Evolutionary conservation across 2,888 invertebrate genomes (phyloP).

Genomic region (Hetaerina titia): DNA sequence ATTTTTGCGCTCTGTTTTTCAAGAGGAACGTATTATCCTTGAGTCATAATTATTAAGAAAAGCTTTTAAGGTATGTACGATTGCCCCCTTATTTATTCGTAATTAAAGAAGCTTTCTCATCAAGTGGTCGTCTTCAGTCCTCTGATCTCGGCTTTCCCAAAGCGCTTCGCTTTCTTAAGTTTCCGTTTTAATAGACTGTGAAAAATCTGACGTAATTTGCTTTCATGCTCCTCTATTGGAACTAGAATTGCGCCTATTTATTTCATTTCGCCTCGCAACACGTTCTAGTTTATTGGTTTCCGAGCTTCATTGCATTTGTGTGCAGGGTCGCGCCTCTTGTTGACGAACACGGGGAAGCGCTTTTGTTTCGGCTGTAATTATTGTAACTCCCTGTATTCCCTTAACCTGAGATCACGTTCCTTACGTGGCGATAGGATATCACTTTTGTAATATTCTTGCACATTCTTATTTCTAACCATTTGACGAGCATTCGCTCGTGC

Average conservation of each 20-base stretch:
- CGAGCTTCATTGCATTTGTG: constrained; percentile 2
- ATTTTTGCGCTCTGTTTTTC: too few species aligned
- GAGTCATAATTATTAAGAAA: too few species aligned
- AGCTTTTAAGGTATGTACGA: too few species aligned
- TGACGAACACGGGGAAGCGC: not conserved
- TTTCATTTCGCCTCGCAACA: not conserved
- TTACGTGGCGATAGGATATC: too few species aligned
- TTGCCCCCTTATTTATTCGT: too few species aligned
- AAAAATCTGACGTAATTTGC: constrained; percentile 36
- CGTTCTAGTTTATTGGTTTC: not conserved
- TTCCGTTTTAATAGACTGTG: constrained; percentile 58
- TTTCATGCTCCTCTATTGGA: constrained; percentile 13
- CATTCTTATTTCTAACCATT: too few species aligned
- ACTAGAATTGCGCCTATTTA: not conserved
- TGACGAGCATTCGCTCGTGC: too few species aligned
- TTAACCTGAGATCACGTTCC: too few species aligned
- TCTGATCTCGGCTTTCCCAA: constrained; percentile 36
- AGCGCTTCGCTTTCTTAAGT: constrained; percentile 50
- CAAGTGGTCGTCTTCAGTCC: not conserved
- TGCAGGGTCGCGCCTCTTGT: not conserved
- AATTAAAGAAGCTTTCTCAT: not conserved
- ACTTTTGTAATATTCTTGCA: too few species aligned
- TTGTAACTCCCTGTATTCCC: too few species aligned
- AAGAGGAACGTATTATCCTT: too few species aligned
- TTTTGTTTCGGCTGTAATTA: not conserved